These are phyloP conservation scores for Spodoptera exigua DNA, from an alignment of 2,888 invertebrate species.

Conservation along the genomic window DNA sequence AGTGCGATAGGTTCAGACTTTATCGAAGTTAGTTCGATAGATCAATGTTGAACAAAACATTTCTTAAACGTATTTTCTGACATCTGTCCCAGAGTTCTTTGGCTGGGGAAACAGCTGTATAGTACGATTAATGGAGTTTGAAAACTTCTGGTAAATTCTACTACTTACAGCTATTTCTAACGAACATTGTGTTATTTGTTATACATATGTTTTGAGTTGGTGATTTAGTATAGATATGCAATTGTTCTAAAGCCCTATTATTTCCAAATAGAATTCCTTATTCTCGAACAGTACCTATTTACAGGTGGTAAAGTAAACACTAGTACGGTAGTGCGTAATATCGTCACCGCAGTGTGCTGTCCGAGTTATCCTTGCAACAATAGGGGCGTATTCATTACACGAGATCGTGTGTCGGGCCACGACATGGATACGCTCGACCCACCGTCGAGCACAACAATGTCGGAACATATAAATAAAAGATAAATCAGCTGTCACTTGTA, in stretches of 20 bases:
- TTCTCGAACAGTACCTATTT: slow-evolving; percentile 35
- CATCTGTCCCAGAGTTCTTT: slow-evolving; percentile 30
- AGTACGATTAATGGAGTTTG: slow-evolving; percentile 35
- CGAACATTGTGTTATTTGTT: slow-evolving; percentile 21
- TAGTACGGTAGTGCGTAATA: slow-evolving; percentile 24
- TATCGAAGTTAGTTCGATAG: slow-evolving; percentile 44
- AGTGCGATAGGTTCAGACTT: slow-evolving; percentile 33
- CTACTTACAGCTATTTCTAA: slow-evolving; percentile 36
- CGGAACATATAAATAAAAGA: slow-evolving; percentile 47
- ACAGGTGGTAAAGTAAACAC: slow-evolving; percentile 32
- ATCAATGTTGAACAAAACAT: slow-evolving; percentile 47
- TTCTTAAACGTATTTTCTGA: slow-evolving; percentile 36
- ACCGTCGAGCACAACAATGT: slow-evolving; percentile 37
- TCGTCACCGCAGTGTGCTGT: slow-evolving; percentile 44
- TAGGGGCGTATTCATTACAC: slow-evolving; percentile 79
- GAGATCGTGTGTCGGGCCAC: slow-evolving; percentile 69
- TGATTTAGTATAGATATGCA: not conserved
- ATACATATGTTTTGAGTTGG: slow-evolving; percentile 1
- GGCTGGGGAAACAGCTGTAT: slow-evolving; percentile 29
- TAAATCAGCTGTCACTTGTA: slow-evolving; percentile 55
- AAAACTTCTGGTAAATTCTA: slow-evolving; percentile 20
- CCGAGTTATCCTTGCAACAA: slow-evolving; percentile 68
- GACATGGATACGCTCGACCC: slow-evolving; percentile 58
- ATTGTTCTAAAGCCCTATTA: slow-evolving; percentile 2
- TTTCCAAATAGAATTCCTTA: slow-evolving; percentile 8